Conservation (phyloP, 2,113 vertebrate species). For the Bambusicola thoracicus region DNA sequence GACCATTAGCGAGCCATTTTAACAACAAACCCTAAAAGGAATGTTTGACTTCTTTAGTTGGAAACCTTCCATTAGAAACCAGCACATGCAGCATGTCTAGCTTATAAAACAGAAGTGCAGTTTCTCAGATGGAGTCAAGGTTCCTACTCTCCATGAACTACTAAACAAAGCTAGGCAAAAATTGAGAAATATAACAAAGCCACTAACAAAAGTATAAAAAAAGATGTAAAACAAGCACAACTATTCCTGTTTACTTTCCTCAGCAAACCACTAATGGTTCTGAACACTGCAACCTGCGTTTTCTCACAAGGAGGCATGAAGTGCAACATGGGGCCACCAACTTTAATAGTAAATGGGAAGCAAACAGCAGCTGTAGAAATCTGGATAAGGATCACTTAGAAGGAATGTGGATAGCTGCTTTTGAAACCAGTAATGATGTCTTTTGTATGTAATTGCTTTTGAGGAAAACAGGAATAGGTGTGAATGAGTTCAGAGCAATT, state of each 20-base stretch:
- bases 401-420: background rate
- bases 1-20: background rate
- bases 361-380: background rate
- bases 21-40: background rate
- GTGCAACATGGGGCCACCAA: background rate
- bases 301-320: background rate
- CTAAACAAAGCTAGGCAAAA: background rate
- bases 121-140: background rate
- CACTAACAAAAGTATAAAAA: background rate
- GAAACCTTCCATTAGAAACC: background rate
- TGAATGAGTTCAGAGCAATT: background rate
- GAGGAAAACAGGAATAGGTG: background rate
- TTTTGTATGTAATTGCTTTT: background rate
- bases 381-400: background rate
- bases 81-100: background rate
- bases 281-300: background rate
- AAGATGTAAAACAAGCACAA: background rate
- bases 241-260: background rate
- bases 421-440: background rate
- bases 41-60: background rate
- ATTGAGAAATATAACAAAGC: background rate
- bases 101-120: background rate
- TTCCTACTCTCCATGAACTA: background rate
- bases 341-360: background rate
- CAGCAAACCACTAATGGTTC: background rate